Percentiles rank a stretch among this genome's conserved stretches.
These are phyloP conservation scores for Pteronura brasiliensis DNA, from an alignment of 2,113 vertebrate species.

Conservation along the genomic window DNA sequence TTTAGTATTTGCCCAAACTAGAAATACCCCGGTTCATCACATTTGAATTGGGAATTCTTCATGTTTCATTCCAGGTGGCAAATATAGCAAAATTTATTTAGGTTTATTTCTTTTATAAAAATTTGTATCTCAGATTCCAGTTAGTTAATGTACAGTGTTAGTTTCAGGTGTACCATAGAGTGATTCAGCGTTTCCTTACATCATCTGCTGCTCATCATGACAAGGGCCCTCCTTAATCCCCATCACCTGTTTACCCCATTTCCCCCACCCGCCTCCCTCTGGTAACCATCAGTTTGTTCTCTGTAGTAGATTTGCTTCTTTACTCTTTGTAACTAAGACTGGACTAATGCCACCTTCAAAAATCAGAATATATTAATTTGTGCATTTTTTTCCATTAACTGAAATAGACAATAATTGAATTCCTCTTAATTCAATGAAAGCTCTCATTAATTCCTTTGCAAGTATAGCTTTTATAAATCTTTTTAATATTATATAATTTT, in stretches of 20 bases:
- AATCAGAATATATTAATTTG: neutral
- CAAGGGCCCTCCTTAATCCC: neutral
- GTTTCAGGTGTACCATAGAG: neutral
- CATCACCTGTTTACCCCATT: neutral
- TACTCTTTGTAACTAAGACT: neutral
- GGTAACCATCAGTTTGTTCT: neutral
- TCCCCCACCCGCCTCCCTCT: neutral
- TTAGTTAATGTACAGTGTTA: neutral
- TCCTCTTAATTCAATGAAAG: neutral
- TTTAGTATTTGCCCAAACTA: neutral
- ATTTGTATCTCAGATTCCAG: neutral
- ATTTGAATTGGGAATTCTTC: neutral
- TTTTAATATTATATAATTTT: neutral
- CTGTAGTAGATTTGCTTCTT: neutral
- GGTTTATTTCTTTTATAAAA: neutral
- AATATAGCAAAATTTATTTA: conserved; percentile 14
- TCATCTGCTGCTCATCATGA: neutral
- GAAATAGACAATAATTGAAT: neutral
- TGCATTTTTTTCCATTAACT: neutral
- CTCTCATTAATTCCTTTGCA: neutral
- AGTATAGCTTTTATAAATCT: neutral
- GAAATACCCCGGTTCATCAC: neutral
- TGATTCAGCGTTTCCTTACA: neutral
- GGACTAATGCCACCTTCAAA: neutral
- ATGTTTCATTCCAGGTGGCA: neutral